These are phyloP conservation scores for Bibio marci DNA, from an alignment of 2,888 invertebrate species.

Conservation along the genomic window DNA sequence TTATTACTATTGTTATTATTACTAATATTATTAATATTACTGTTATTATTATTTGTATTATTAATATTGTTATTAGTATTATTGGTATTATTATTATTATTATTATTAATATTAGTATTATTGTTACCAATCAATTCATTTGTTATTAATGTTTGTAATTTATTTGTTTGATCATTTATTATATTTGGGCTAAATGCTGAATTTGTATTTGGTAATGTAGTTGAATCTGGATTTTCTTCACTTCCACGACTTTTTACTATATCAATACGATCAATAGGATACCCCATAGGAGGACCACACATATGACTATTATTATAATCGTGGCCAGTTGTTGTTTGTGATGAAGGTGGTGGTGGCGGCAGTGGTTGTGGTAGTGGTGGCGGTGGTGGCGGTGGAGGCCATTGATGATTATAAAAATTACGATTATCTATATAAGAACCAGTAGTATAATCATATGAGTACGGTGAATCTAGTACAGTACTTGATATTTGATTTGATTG, in stretches of 20 bases:
- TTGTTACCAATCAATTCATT: too few species aligned
- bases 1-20: neutral
- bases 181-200: slow-evolving; percentile 28
- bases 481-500: slow-evolving; percentile 77
- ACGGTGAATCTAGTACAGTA: slow-evolving; percentile 58
- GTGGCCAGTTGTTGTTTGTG: slow-evolving; percentile 7
- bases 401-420: slow-evolving; percentile 45
- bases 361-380: slow-evolving; percentile 19
- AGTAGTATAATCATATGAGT: slow-evolving; percentile 41
- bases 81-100: too few species aligned
- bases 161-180: slow-evolving; percentile 24
- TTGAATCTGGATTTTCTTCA: slow-evolving; percentile 62
- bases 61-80: too few species aligned
- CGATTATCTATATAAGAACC: slow-evolving; percentile 39
- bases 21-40: too few species aligned
- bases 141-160: neutral
- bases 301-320: slow-evolving; percentile 3
- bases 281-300: slow-evolving; percentile 16
- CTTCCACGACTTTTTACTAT: slow-evolving; percentile 25
- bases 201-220: slow-evolving; percentile 35
- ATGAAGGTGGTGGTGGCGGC: slow-evolving; percentile 12
- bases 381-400: slow-evolving; percentile 36
- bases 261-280: slow-evolving; percentile 12
- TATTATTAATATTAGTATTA: too few species aligned
- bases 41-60: neutral